phyloP scores from a whole-genome alignment of 1,140 invertebrate species.

The Stenopsyche tienmushanensis region DNA sequence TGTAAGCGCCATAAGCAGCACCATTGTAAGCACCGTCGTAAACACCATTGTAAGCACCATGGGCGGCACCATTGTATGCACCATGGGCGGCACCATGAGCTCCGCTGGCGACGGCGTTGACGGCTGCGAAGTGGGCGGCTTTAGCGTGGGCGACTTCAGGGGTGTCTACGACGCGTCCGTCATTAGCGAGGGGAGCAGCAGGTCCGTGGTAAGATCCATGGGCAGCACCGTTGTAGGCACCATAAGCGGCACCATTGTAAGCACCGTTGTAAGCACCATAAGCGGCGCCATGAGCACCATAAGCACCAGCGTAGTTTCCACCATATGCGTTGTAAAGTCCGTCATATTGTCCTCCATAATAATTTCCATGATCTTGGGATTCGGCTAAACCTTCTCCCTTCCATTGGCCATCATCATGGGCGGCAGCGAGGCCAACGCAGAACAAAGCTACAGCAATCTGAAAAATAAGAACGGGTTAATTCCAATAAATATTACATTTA shows the following conservation, averaged over 20 bases:
- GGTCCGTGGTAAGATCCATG: constrained; percentile 23
- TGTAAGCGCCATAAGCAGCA: constrained; percentile 4
- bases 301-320: constrained; percentile 45
- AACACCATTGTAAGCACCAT: neutral
- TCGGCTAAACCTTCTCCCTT: constrained; percentile 19
- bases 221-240: constrained; percentile 47
- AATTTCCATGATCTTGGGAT: constrained; percentile 15
- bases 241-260: constrained; percentile 44
- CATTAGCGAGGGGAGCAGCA: constrained; percentile 14
- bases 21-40: neutral
- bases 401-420: constrained; percentile 15
- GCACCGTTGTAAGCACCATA: constrained; percentile 27
- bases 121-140: constrained; percentile 38
- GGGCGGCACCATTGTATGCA: neutral
- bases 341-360: neutral
- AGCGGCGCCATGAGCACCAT: constrained; percentile 34
- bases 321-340: neutral
- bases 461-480: neutral
- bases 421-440: neutral
- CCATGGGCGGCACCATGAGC: neutral
- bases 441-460: constrained; percentile 7
- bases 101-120: constrained; percentile 48
- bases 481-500: neutral
- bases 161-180: constrained; percentile 24
- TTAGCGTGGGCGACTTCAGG: constrained; percentile 28